Evolutionary conservation across 1,140 invertebrate genomes (phyloP).

Genomic region (Saccostrea cuccullata): DNA sequence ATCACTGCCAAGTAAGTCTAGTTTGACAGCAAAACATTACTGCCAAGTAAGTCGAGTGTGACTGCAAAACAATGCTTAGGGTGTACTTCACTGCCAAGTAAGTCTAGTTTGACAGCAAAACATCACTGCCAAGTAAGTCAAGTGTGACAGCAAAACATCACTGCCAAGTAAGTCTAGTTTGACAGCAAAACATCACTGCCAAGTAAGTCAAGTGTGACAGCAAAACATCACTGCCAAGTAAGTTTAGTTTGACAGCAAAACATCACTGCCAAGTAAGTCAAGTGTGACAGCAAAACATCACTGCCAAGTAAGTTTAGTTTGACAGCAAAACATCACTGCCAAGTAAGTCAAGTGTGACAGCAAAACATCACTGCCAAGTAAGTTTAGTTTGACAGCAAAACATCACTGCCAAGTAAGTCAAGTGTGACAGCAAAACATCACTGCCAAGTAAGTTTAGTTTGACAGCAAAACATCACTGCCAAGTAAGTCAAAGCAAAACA

Average conservation of each 20-base stretch:
- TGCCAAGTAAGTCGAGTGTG: constrained; percentile 70
- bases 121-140: constrained; percentile 74
- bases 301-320: too few species aligned
- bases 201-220: constrained; percentile 73
- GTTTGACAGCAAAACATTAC: too few species aligned
- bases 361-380: constrained; percentile 74
- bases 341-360: constrained; percentile 72
- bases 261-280: constrained; percentile 74
- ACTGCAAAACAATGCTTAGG: too few species aligned
- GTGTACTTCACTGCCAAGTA: too few species aligned
- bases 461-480: too few species aligned
- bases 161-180: constrained; percentile 72
- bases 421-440: constrained; percentile 69
- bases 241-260: too few species aligned
- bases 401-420: constrained; percentile 75
- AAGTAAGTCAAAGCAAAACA: constrained; percentile 75
- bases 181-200: constrained; percentile 73
- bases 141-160: constrained; percentile 69
- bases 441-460: too few species aligned
- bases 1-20: too few species aligned
- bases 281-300: constrained; percentile 68
- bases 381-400: too few species aligned
- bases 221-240: too few species aligned
- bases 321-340: too few species aligned
- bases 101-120: too few species aligned